Evolutionary conservation across 1,140 invertebrate genomes (phyloP).

Genomic region (Camponotus floridanus): DNA sequence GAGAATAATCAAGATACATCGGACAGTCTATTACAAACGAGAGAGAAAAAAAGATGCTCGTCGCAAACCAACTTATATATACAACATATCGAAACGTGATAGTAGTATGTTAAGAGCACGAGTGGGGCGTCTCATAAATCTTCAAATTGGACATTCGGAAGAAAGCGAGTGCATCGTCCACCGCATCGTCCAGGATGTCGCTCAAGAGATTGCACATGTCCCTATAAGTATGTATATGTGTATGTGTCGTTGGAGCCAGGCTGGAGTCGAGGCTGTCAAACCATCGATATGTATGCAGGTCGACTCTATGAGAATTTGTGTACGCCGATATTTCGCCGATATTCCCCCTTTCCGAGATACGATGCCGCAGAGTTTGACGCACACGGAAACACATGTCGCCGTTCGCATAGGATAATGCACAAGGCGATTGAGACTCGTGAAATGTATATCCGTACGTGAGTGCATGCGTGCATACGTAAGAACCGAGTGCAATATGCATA

Average conservation of each 20-base stretch:
- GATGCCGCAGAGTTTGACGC: constrained; percentile 75
- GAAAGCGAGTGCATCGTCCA: constrained; percentile 29
- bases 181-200: constrained; percentile 32
- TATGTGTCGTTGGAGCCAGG: constrained; percentile 70
- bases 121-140: constrained; percentile 44
- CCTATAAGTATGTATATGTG: background rate
- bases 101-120: constrained; percentile 40
- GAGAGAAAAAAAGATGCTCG: background rate
- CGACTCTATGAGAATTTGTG: constrained; percentile 77
- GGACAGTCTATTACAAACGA: background rate
- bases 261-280: constrained; percentile 75
- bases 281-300: constrained; percentile 83
- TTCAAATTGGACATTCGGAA: constrained; percentile 40
- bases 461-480: constrained; percentile 3
- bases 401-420: constrained; percentile 61
- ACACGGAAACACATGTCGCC: constrained; percentile 82
- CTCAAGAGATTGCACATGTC: no score
- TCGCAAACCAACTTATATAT: constrained; percentile 7
- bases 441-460: background rate
- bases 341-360: constrained; percentile 73
- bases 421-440: constrained; percentile 9
- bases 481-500: constrained; percentile 21
- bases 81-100: constrained; percentile 10
- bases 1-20: background rate
- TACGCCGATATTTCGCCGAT: constrained; percentile 81